Percentiles rank a stretch among this genome's conserved stretches.
phyloP scores from a whole-genome alignment of 2,888 invertebrate genomes.

The Agriopis aurantiaria region DNA sequence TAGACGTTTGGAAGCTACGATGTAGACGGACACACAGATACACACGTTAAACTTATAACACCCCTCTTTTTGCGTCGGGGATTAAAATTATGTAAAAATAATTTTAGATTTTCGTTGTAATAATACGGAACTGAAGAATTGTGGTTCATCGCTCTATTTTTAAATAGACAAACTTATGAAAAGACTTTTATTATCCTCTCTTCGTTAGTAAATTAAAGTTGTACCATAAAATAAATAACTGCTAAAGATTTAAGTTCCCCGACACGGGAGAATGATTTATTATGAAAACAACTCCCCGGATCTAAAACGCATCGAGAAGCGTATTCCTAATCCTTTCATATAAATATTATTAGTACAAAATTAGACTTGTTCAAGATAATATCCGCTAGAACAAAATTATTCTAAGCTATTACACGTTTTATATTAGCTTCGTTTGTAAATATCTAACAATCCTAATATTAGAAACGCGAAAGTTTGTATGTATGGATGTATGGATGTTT shows the following conservation, averaged over 20 bases:
- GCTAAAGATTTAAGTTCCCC: slow-evolving; percentile 13
- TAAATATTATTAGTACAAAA: slow-evolving; percentile 64
- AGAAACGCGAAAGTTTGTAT: too few relatives aligned
- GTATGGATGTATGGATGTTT: too few relatives aligned
- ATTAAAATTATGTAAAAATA: not conserved
- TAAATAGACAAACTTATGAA: slow-evolving; percentile 15
- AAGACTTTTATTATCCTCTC: slow-evolving; percentile 19
- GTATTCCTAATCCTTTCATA: slow-evolving; percentile 65
- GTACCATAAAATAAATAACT: slow-evolving; percentile 23
- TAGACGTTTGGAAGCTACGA: too few relatives aligned
- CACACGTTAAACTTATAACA: too few relatives aligned
- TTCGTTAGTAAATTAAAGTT: slow-evolving; percentile 16
- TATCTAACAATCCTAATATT: too few relatives aligned
- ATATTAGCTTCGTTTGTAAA: not conserved
- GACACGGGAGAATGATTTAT: slow-evolving; percentile 34
- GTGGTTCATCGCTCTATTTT: not conserved
- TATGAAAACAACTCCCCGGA: slow-evolving; percentile 55
- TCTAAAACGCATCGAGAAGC: slow-evolving; percentile 61
- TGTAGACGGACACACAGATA: too few relatives aligned
- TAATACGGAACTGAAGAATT: not conserved
- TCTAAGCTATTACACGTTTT: not conserved
- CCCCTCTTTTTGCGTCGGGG: too few relatives aligned
- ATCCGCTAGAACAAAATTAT: slow-evolving; percentile 5
- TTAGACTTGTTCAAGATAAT: slow-evolving; percentile 15
- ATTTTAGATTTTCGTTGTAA: not conserved